Conservation (phyloP, 1,140 invertebrate species). For the silkworm (Bombyx mori) region DNA sequence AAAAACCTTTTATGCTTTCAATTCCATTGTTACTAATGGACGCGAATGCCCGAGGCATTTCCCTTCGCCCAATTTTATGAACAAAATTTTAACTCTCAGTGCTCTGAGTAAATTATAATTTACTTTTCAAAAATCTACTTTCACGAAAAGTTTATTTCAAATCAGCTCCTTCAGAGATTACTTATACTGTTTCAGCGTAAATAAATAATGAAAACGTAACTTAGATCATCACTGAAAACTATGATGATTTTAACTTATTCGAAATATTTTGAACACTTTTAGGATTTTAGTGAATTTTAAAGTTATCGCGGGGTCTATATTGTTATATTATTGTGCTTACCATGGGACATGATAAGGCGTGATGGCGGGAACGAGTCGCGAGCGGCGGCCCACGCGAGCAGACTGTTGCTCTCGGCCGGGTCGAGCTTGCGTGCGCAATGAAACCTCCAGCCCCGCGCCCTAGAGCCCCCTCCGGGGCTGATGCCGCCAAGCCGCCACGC, state of each 20-base stretch:
- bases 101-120: no score
- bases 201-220: conserved; percentile 42
- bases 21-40: conserved; percentile 20
- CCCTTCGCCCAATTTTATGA: not conserved
- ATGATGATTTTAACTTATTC: not conserved
- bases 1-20: conserved; percentile 16
- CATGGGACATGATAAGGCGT: conserved; percentile 49
- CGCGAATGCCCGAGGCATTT: no score
- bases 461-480: conserved; percentile 14
- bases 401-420: conserved; percentile 71
- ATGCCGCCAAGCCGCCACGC: conserved; percentile 23
- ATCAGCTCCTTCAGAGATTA: no score
- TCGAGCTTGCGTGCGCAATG: conserved; percentile 72
- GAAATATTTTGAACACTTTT: not conserved
- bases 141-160: not conserved
- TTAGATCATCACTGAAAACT: conserved; percentile 43
- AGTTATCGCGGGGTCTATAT: conserved; percentile 12
- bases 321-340: conserved; percentile 44
- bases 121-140: conserved; percentile 20
- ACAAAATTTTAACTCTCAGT: not conserved
- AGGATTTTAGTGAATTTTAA: conserved; percentile 1
- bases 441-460: conserved; percentile 27
- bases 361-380: conserved; percentile 33
- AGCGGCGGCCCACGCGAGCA: conserved; percentile 52
- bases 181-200: conserved; percentile 20